These are phyloP conservation scores for Hystrix brachyura DNA, from an alignment of 2,113 vertebrate species.

Conservation along the genomic window DNA sequence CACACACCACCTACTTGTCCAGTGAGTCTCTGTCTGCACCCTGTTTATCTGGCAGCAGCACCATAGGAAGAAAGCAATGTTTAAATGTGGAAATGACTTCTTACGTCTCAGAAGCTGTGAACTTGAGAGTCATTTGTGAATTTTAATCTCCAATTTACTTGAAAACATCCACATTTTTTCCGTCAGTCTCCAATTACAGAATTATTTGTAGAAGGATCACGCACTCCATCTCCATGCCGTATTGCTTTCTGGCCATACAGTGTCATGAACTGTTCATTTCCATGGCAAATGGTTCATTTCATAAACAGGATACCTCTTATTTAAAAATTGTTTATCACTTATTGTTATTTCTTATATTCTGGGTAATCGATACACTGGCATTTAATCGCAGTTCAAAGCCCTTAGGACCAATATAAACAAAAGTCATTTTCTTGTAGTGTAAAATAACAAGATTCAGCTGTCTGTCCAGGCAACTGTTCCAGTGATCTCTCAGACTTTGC, in stretches of 20 bases:
- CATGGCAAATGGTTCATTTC: slow-evolving; percentile 79
- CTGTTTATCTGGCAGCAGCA: slow-evolving; percentile 77
- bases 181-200: slow-evolving; percentile 29
- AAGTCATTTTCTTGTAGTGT: slow-evolving; percentile 35
- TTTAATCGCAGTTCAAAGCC: not conserved
- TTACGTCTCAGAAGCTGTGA: slow-evolving; percentile 58
- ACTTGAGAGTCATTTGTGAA: slow-evolving; percentile 63
- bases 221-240: slow-evolving; percentile 65
- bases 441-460: slow-evolving; percentile 35
- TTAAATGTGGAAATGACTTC: slow-evolving; percentile 68
- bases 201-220: slow-evolving; percentile 38
- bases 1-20: slow-evolving; percentile 71
- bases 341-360: not conserved
- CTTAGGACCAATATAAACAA: not conserved
- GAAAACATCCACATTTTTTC: slow-evolving; percentile 56
- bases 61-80: slow-evolving; percentile 22
- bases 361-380: not conserved
- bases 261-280: slow-evolving; percentile 62
- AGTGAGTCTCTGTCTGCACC: slow-evolving; percentile 73
- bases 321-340: not conserved
- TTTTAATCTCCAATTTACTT: slow-evolving; percentile 64
- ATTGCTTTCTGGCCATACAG: slow-evolving; percentile 63
- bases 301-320: slow-evolving; percentile 67
- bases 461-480: slow-evolving; percentile 35
- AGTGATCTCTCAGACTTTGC: slow-evolving; percentile 58